phyloP scores from a whole-genome alignment of 1,140 invertebrate genomes.

The Procambarus clarkii region DNA sequence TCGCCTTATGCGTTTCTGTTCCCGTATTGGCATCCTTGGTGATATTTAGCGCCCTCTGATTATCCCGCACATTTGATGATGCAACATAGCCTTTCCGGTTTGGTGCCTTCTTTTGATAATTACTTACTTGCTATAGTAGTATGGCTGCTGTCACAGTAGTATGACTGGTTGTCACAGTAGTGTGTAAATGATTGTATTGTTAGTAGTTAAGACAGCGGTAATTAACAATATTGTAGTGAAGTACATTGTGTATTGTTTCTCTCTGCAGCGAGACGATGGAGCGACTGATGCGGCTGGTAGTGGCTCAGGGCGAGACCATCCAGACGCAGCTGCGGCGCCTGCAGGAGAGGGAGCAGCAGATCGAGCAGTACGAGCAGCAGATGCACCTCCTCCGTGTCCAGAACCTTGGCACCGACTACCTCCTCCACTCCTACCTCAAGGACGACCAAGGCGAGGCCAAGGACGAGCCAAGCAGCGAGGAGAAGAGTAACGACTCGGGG shows the following conservation, averaged over 20 bases:
- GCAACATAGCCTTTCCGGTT: no score
- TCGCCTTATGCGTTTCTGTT: no score
- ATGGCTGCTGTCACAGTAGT: no score
- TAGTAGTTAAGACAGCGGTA: no score
- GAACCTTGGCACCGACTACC: slow-evolving; percentile 87
- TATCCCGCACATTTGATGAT: no score
- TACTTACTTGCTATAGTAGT: no score
- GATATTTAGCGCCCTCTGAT: no score
- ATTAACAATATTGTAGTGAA: no score
- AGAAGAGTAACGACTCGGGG: slow-evolving; percentile 79
- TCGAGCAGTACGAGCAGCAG: slow-evolving; percentile 85
- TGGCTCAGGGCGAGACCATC: slow-evolving; percentile 89
- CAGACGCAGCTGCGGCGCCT: slow-evolving; percentile 81
- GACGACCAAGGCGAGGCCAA: slow-evolving; percentile 75
- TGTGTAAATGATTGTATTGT: no score
- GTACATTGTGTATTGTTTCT: not conserved
- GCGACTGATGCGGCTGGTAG: slow-evolving; percentile 84
- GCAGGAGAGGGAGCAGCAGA: slow-evolving; percentile 86
- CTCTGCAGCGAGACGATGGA: slow-evolving; percentile 78
- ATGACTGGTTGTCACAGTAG: no score
- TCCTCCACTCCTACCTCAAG: slow-evolving; percentile 86
- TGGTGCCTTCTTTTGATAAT: no score
- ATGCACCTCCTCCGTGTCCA: slow-evolving; percentile 83
- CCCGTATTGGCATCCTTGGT: no score
- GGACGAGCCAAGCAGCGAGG: slow-evolving; percentile 75